Conservation (phyloP, 2,888 invertebrate species). For the Sphaerophoria taeniata region DNA sequence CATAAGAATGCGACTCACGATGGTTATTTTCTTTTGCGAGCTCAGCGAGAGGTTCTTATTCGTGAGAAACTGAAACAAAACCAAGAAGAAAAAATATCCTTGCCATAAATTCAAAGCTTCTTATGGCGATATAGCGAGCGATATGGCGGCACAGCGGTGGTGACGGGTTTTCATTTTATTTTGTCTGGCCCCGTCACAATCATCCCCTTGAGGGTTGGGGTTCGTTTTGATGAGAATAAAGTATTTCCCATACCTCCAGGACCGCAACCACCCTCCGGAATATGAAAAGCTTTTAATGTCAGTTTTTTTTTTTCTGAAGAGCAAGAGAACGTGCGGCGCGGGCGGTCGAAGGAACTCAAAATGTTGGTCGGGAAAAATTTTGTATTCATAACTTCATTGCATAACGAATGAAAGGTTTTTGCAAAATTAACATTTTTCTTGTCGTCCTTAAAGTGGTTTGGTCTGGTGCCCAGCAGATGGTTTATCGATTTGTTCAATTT, state of each 20-base stretch:
- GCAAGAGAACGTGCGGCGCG: conserved; percentile 35
- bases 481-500: conserved; percentile 41
- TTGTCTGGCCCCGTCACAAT: background rate
- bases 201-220: background rate
- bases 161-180: background rate
- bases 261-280: conserved; percentile 4
- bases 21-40: background rate
- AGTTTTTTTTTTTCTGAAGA: conserved; percentile 1
- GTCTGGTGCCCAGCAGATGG: background rate
- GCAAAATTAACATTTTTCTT: conserved; percentile 49
- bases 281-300: background rate
- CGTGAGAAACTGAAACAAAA: too few relatives aligned
- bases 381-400: conserved; percentile 62
- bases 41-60: too few relatives aligned
- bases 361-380: conserved; percentile 47
- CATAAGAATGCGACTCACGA: conserved; percentile 44
- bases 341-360: conserved; percentile 19
- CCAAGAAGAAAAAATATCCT: conserved; percentile 29
- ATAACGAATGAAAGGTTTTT: conserved; percentile 41
- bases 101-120: conserved; percentile 58
- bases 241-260: too few relatives aligned
- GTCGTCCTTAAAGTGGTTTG: background rate
- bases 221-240: conserved; percentile 25
- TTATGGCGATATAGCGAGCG: background rate
- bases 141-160: background rate